Percentiles rank a stretch among this genome's conserved stretches.
These are phyloP conservation scores for Thelaira solivaga DNA, from an alignment of 2,888 invertebrate species.

Conservation along the genomic window DNA sequence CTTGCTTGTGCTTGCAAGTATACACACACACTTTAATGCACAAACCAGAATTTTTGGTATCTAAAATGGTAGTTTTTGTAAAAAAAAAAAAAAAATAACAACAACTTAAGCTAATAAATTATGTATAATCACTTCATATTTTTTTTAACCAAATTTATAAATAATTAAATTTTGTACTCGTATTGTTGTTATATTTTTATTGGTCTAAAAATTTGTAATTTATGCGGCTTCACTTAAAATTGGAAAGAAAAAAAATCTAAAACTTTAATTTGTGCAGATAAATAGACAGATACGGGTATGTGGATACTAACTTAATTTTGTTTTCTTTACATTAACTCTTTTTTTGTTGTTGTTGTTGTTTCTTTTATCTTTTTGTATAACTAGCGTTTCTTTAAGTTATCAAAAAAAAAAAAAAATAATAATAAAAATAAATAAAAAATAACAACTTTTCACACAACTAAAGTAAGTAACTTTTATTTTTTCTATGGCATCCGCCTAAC, in stretches of 20 bases:
- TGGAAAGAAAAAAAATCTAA: neutral
- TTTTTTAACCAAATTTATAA: too few relatives aligned
- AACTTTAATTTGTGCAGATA: neutral
- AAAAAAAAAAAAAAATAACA: neutral
- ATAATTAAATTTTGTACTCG: neutral
- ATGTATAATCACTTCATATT: too few relatives aligned
- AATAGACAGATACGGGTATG: too few relatives aligned
- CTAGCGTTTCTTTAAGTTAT: slow-evolving; percentile 22
- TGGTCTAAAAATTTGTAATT: neutral
- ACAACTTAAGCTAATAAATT: too few relatives aligned
- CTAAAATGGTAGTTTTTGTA: slow-evolving; percentile 10
- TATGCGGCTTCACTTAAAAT: neutral
- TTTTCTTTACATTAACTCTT: slow-evolving; percentile 6
- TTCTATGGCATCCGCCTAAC: slow-evolving; percentile 5
- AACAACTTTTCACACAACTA: slow-evolving; percentile 30
- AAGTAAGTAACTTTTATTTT: too few relatives aligned
- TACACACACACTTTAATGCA: too few relatives aligned
- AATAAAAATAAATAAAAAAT: too few relatives aligned
- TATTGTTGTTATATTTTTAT: neutral
- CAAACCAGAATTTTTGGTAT: neutral
- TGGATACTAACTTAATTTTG: too few relatives aligned
- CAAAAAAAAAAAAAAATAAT: too few relatives aligned
- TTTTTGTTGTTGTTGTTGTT: neutral
- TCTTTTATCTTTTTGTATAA: neutral
- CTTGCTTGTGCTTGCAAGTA: too few relatives aligned